phyloP scores from a whole-genome alignment of 2,113 vertebrate genomes.

The Bombycilla garrulus region DNA sequence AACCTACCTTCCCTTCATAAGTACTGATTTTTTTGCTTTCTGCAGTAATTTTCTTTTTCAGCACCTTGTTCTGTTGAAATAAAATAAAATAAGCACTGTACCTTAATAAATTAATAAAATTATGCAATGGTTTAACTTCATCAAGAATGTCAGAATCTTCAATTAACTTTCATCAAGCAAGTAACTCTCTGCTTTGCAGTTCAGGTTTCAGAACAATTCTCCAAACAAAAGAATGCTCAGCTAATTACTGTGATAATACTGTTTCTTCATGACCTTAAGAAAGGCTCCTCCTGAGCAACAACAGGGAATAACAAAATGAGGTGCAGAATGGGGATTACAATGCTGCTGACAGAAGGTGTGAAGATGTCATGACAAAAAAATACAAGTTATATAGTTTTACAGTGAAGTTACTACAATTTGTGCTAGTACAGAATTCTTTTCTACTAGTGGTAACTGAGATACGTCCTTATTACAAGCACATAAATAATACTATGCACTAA shows the following conservation, averaged over 20 bases:
- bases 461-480: background rate
- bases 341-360: background rate
- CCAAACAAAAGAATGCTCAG: background rate
- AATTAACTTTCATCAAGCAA: background rate
- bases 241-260: background rate
- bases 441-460: background rate
- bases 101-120: background rate
- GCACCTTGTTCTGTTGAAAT: constrained; percentile 81
- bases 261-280: background rate
- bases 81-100: background rate
- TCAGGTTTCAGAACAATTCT: background rate
- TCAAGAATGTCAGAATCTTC: background rate
- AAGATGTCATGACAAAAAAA: background rate
- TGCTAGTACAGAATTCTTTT: background rate
- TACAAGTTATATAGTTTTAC: background rate
- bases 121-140: background rate
- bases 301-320: background rate
- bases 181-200: background rate
- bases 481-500: background rate
- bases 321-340: background rate
- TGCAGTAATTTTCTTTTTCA: constrained; percentile 82
- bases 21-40: constrained; percentile 76
- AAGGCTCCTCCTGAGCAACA: background rate
- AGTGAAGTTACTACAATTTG: background rate
- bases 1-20: constrained; percentile 70